These are phyloP conservation scores for Brachyistius frenatus DNA, from an alignment of 2,113 vertebrate genomes.

Conservation along the genomic window DNA sequence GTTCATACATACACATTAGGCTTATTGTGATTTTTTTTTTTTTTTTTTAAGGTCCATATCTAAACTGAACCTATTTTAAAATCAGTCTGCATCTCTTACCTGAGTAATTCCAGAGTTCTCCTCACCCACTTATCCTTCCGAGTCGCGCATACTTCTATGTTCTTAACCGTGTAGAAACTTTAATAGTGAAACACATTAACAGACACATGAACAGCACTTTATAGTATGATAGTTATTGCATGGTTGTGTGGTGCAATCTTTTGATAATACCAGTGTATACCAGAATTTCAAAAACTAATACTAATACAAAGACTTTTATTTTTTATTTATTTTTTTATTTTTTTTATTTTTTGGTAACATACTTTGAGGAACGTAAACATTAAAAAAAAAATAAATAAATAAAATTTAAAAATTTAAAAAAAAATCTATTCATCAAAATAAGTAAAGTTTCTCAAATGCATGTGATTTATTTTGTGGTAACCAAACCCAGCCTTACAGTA, in stretches of 20 bases:
- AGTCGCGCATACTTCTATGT: conserved; percentile 66
- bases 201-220: neutral
- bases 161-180: conserved; percentile 76
- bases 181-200: conserved; percentile 1
- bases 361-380: too few relatives aligned
- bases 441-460: too few relatives aligned
- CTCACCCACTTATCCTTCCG: conserved; percentile 76
- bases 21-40: neutral
- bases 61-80: conserved; percentile 1
- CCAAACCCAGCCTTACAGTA: too few relatives aligned
- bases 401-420: too few relatives aligned
- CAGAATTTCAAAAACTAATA: neutral
- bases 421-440: too few relatives aligned
- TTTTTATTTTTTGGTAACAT: too few relatives aligned
- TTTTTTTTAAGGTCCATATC: neutral
- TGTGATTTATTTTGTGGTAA: too few relatives aligned
- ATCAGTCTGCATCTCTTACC: conserved; percentile 59
- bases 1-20: too few relatives aligned
- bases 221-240: neutral
- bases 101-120: conserved; percentile 63
- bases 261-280: neutral
- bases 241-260: neutral
- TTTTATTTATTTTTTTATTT: too few relatives aligned
- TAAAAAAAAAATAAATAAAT: too few relatives aligned
- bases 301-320: too few relatives aligned